These are phyloP conservation scores for Drosophila neoperkinsi DNA, from an alignment of 2,888 invertebrate genomes.

Conservation along the genomic window DNA sequence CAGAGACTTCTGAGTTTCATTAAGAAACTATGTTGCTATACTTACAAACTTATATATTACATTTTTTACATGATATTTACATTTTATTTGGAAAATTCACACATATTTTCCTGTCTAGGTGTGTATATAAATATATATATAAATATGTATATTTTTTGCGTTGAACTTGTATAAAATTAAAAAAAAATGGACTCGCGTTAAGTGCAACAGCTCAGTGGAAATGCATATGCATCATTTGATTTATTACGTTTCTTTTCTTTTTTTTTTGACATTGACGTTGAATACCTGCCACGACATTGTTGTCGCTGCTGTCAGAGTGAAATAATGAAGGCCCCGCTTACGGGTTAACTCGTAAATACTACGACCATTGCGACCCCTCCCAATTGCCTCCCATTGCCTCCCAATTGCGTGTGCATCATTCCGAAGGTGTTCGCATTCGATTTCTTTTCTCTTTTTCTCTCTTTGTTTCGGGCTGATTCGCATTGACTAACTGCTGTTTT, in stretches of 20 bases:
- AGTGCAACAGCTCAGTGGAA: conserved; percentile 11
- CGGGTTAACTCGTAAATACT: conserved; percentile 45
- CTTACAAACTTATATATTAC: neutral
- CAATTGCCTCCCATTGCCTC: neutral
- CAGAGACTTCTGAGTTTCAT: neutral
- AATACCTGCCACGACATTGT: conserved; percentile 35
- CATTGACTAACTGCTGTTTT: conserved; percentile 41
- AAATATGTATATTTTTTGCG: conserved; percentile 20
- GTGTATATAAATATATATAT: conserved; percentile 3
- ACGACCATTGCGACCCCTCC: neutral
- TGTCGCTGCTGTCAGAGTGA: conserved; percentile 24
- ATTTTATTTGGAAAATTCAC: neutral
- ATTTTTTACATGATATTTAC: neutral
- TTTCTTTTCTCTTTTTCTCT: conserved; percentile 11
- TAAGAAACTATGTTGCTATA: neutral
- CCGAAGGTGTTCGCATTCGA: conserved; percentile 13
- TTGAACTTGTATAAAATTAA: conserved; percentile 31
- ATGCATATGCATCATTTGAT: conserved; percentile 36
- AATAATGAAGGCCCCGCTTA: conserved; percentile 37
- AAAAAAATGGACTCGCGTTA: conserved; percentile 45
- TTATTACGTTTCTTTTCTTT: conserved; percentile 35
- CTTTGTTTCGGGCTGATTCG: conserved; percentile 27
- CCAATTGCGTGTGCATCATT: conserved; percentile 9
- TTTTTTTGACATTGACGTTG: conserved; percentile 56
- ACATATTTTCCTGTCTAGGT: neutral